These are phyloP conservation scores for Chiroxiphia lanceolata DNA, from an alignment of 2,797 vertebrate species.

Conservation along the genomic window DNA sequence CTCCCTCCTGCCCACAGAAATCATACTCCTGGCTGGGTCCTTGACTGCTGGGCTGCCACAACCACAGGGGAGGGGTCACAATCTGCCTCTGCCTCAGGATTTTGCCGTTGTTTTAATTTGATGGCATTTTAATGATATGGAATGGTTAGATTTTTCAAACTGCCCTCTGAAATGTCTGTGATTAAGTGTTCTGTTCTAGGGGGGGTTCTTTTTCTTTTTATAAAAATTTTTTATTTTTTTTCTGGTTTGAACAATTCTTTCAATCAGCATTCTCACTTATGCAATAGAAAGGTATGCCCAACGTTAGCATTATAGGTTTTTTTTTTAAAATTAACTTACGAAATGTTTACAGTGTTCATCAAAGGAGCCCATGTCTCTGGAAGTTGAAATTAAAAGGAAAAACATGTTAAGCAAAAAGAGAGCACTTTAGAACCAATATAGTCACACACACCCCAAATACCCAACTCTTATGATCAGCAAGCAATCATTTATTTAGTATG, in stretches of 20 bases:
- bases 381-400: constrained; percentile 36
- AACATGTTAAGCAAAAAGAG: neutral
- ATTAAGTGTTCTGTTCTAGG: neutral
- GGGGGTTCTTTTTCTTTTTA: neutral
- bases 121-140: constrained; percentile 38
- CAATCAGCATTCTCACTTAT: neutral
- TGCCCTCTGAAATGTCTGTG: neutral
- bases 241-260: neutral
- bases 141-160: constrained; percentile 10
- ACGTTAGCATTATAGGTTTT: neutral
- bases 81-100: constrained; percentile 2
- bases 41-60: constrained; percentile 3
- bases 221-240: neutral
- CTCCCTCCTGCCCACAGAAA: constrained; percentile 5
- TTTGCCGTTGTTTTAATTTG: constrained; percentile 21
- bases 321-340: neutral
- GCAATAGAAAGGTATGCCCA: neutral
- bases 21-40: neutral
- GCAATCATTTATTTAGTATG: neutral
- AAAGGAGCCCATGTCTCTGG: neutral
- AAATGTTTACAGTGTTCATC: constrained; percentile 8
- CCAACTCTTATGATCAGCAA: neutral
- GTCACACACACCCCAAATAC: neutral
- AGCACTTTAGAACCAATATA: neutral
- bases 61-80: neutral